These are phyloP conservation scores for Aythya baeri DNA, from an alignment of 2,113 vertebrate species.

Conservation along the genomic window DNA sequence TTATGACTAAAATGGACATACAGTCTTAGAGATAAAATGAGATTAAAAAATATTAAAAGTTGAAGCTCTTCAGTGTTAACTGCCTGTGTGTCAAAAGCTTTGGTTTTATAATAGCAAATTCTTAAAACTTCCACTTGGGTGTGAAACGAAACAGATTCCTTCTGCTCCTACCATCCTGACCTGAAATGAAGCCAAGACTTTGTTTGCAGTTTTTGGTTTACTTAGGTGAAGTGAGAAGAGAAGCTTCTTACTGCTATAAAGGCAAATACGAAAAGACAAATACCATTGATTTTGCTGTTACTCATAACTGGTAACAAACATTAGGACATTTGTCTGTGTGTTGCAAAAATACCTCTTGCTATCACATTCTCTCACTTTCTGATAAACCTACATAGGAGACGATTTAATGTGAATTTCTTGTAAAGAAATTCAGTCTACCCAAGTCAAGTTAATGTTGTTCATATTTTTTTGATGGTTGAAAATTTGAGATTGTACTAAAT, in stretches of 20 bases:
- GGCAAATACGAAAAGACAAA: background rate
- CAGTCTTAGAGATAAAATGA: background rate
- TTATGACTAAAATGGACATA: background rate
- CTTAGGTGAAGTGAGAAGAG: background rate
- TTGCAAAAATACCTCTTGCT: background rate
- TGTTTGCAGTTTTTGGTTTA: background rate
- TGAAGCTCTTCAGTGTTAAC: background rate
- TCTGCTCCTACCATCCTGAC: background rate
- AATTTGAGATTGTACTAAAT: background rate
- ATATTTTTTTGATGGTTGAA: background rate
- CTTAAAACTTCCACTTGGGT: background rate
- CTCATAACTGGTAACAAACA: background rate
- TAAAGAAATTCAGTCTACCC: background rate
- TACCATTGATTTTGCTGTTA: background rate
- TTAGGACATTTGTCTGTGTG: background rate
- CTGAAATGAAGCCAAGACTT: background rate
- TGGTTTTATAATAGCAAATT: background rate
- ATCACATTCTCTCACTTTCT: background rate
- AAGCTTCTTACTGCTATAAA: background rate
- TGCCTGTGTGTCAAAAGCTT: background rate
- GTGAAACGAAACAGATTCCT: background rate
- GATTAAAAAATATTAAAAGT: background rate
- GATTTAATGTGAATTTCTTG: background rate
- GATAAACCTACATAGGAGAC: background rate
- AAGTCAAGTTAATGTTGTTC: background rate